Evolutionary conservation across 2,888 invertebrate genomes (phyloP).

Genomic region (Ormyrus thymus): DNA sequence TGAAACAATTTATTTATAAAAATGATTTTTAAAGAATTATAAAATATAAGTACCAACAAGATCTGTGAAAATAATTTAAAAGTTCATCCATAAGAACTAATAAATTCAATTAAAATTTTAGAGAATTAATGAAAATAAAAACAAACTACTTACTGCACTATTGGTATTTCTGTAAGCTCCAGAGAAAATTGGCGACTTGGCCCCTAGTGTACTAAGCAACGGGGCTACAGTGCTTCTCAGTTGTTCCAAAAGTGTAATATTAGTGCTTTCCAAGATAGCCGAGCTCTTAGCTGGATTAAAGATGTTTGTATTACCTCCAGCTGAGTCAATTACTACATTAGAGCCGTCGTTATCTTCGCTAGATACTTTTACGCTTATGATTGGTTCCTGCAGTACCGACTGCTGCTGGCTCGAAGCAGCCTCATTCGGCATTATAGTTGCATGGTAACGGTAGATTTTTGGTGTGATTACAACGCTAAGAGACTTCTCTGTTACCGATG

Average conservation of each 20-base stretch:
- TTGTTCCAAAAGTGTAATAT: conserved; percentile 67
- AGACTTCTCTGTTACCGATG: conserved; percentile 48
- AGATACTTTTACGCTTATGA: conserved; percentile 56
- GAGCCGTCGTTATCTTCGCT: conserved; percentile 50
- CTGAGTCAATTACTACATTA: conserved; percentile 64
- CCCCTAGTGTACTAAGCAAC: conserved; percentile 67
- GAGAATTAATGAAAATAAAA: too few species aligned
- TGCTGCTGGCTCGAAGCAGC: conserved; percentile 54
- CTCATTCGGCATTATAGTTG: conserved; percentile 52
- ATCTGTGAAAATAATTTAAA: background rate
- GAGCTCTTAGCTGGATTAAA: conserved; percentile 69
- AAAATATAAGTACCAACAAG: too few species aligned
- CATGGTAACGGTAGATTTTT: conserved; percentile 60
- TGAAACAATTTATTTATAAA: too few species aligned
- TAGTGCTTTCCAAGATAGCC: conserved; percentile 64
- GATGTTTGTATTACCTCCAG: conserved; percentile 63
- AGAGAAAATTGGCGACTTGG: conserved; percentile 67
- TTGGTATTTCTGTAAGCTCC: conserved; percentile 66
- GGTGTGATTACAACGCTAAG: conserved; percentile 67
- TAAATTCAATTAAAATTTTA: background rate
- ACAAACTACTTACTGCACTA: conserved; percentile 64
- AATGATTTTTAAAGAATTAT: too few species aligned
- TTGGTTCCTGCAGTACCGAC: conserved; percentile 67
- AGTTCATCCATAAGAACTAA: background rate
- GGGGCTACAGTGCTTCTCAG: conserved; percentile 72